phyloP scores from a whole-genome alignment of 2,888 invertebrate species.

The Chouioia cunea region DNA sequence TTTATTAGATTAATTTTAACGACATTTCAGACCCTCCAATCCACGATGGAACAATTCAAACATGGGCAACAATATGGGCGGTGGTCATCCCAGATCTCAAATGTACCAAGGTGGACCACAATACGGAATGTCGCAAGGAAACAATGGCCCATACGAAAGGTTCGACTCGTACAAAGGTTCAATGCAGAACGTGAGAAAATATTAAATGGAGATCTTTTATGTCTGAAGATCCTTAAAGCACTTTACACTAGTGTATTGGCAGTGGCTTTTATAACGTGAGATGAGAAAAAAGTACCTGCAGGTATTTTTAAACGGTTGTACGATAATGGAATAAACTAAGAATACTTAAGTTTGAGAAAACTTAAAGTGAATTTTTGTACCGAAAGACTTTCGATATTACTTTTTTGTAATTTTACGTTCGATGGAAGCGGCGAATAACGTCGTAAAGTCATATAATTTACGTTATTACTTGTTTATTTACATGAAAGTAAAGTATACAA shows the following conservation, averaged over 20 bases:
- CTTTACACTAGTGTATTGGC: slow-evolving; percentile 7
- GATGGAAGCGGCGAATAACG: slow-evolving; percentile 18
- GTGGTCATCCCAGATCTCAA: slow-evolving; percentile 63
- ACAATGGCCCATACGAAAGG: slow-evolving; percentile 64
- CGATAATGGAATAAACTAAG: slow-evolving; percentile 29
- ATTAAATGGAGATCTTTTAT: slow-evolving; percentile 50
- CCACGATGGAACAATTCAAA: slow-evolving; percentile 65
- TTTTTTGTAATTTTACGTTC: slow-evolving; percentile 35
- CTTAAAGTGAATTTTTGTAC: slow-evolving; percentile 21
- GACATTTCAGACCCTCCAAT: slow-evolving; percentile 24
- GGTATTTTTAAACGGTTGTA: slow-evolving; percentile 40
- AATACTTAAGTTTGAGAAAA: slow-evolving; percentile 28
- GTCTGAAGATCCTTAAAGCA: neutral
- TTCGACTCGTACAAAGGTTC: slow-evolving; percentile 66
- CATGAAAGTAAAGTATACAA: neutral
- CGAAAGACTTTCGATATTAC: slow-evolving; percentile 19
- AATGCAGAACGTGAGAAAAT: slow-evolving; percentile 66
- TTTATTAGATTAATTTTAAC: neutral
- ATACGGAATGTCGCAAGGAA: slow-evolving; percentile 53
- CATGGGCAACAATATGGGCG: slow-evolving; percentile 62
- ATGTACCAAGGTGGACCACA: slow-evolving; percentile 61
- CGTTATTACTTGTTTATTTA: slow-evolving; percentile 4
- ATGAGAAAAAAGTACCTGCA: slow-evolving; percentile 26
- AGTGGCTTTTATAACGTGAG: slow-evolving; percentile 22
- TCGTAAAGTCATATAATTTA: slow-evolving; percentile 36